Evolutionary conservation across 1,140 invertebrate species (phyloP).

Genomic region (Scaptomyza graminum): DNA sequence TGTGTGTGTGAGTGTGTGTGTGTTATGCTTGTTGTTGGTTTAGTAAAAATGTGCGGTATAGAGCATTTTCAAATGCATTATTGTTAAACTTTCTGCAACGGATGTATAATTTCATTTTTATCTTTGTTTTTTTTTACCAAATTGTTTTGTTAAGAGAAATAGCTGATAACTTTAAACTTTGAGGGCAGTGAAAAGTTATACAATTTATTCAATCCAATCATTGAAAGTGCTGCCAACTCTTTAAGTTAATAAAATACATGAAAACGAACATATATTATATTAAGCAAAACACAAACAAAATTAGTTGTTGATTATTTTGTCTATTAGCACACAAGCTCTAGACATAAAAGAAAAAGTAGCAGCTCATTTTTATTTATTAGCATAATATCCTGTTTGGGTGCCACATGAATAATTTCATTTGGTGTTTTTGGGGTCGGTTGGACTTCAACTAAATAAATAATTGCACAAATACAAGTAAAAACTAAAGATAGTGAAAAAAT

Average conservation of each 20-base stretch:
- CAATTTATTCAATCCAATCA: conserved; percentile 30
- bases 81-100: conserved; percentile 48
- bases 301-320: conserved; percentile 79
- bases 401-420: conserved; percentile 61
- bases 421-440: conserved; percentile 7
- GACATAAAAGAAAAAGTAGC: conserved; percentile 68
- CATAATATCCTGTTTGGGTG: conserved; percentile 51
- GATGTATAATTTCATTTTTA: conserved; percentile 41
- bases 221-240: conserved; percentile 29
- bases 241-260: conserved; percentile 3
- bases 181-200: neutral
- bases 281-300: conserved; percentile 60
- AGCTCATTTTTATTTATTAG: conserved; percentile 81
- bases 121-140: conserved; percentile 15
- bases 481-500: too few species aligned
- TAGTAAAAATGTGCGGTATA: conserved; percentile 41
- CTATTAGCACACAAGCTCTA: conserved; percentile 60
- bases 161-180: conserved; percentile 16
- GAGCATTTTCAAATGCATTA: conserved; percentile 68
- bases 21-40: conserved; percentile 29
- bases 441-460: conserved; percentile 28
- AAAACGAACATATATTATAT: neutral
- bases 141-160: neutral
- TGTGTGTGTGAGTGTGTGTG: conserved; percentile 9
- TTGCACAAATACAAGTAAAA: conserved; percentile 10